Evolutionary conservation across 2,888 invertebrate genomes (phyloP), one percentile per base, ranked within the genome.

Genomic region (Hipparchia semele): DNA sequence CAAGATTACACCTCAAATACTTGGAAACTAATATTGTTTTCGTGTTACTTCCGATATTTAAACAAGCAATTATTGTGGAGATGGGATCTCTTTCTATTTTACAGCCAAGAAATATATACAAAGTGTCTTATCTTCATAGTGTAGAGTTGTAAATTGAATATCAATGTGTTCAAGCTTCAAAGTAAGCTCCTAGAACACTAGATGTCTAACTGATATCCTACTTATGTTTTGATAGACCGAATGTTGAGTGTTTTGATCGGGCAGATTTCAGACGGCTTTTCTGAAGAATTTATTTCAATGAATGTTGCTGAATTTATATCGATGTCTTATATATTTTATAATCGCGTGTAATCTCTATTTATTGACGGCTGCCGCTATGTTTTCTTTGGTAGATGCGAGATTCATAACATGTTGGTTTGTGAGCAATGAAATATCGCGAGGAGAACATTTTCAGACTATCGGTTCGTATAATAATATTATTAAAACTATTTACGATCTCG

Each of bases 151-250:
- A 79, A 83, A 84, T 86, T 80, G 81, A 73, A 75, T 33, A 53
- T 62, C 13, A 53, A 9, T 13, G 13, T 39, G 51, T 56, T 53
- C 60, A 33, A 69, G 60, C 59, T 62, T 79, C 68, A 70, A 74
- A 68, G 68, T 75, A 71, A 79, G 73, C 76, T 73, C 66, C 77
- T 79, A 75, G 79, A 74, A 79, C 76, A 78, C 82, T 84, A 81
- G 83, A 83, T 84, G 85, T 86, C 84, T 81, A 84, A 84, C 83
- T 81, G 82, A 85, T 86, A 89, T 87, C 83, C 84, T 81, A 81
- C 84, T 86, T 82, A 82, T 91, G 87, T 91, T 90, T 88, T 90
- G 90, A 90, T 89, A 86, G 86, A 85, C 84, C 83, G 83, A 82
- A 83, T 78, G 85, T 82, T 80, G 81, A 83, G 84, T 89, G 90